These are phyloP conservation scores for Sebastes goodei DNA, from an alignment of 2,797 vertebrate genomes.

Conservation along the genomic window DNA sequence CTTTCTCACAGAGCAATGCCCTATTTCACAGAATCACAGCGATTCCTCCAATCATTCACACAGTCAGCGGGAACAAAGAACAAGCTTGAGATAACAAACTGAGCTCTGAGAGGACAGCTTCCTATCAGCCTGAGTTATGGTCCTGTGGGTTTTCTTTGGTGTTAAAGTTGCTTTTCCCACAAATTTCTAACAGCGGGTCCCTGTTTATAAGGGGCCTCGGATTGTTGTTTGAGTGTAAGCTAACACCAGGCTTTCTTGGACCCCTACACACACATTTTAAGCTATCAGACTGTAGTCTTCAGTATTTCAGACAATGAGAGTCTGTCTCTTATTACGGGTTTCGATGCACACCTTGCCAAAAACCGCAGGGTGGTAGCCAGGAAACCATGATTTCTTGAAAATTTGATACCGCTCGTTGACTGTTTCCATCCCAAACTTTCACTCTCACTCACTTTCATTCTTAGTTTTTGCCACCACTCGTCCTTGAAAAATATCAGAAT, in stretches of 20 bases:
- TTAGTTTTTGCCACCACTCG: neutral
- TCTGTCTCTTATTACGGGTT: conserved; percentile 33
- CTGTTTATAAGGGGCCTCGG: conserved; percentile 20
- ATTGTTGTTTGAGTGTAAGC: conserved; percentile 64
- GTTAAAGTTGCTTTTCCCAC: conserved; percentile 70
- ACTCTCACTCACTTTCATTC: neutral
- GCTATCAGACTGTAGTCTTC: conserved; percentile 37
- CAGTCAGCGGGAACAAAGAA: conserved; percentile 65
- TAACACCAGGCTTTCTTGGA: conserved; percentile 38
- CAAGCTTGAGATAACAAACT: conserved; percentile 71
- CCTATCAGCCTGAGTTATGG: conserved; percentile 43
- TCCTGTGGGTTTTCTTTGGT: conserved; percentile 46
- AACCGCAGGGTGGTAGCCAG: neutral
- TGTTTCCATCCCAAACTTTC: neutral
- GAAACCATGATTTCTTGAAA: neutral
- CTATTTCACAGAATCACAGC: conserved; percentile 57
- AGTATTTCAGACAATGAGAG: conserved; percentile 47
- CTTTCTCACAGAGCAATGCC: conserved; percentile 60
- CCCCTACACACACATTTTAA: conserved; percentile 28
- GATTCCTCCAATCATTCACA: conserved; percentile 57
- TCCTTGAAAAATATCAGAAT: neutral
- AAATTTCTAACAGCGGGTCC: conserved; percentile 45
- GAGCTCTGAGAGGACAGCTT: conserved; percentile 43
- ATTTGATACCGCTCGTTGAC: neutral
- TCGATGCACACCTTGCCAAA: conserved; percentile 17